Base-by-base conservation (phyloP, 92 coral and sea anemone genomes). In the Zoanthus sansibaricus region DNA sequence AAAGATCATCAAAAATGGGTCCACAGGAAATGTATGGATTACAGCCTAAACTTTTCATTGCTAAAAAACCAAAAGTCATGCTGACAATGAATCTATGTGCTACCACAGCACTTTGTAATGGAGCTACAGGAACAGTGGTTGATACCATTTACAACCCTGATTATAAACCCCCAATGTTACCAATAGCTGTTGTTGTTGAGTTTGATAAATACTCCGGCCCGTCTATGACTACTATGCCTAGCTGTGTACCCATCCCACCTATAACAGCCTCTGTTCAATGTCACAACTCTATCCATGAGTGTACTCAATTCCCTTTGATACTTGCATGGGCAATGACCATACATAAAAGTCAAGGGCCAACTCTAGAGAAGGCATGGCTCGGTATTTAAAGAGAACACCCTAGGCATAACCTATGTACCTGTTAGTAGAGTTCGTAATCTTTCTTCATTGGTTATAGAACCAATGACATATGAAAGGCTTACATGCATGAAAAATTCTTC, bases 321-420 rank as follows among this genome's bases (percentile, higher is more conserved):
- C 68, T 61, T 61, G 68, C 68, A 61, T 61, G 68, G 68, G 68
- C 68, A 61, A 61, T 7, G 68, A 61, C 6, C 68, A 61, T 61
- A 61, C 68, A 61, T 61, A 61, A 2, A 61, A 61, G 68, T 61
- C 68, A 61, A 61, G 68, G 68, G 68, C 8, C 68, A 61, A 61
- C 68, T 61, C 68, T 61, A 12, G 68, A 61, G 14, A 61, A 61
- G 68, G 52, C 52, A 48, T 48, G 52, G 52, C 52, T 48, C 9
- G 52, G 9, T 48, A 48, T 48, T 48, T 48, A 48, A 48, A 48
- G 52, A 48, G 52, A 48, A 9, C 52, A 48, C 52, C 55, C 12
- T 49, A 49, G 55, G 55, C 55, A 49, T 1, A 49, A 49, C 55
- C 55, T 49, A 49, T 49, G 55, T 49, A 49, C 9, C 55, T 49